Base-by-base conservation (phyloP, 2,113 vertebrate species). In the Dasyornis broadbenti region DNA sequence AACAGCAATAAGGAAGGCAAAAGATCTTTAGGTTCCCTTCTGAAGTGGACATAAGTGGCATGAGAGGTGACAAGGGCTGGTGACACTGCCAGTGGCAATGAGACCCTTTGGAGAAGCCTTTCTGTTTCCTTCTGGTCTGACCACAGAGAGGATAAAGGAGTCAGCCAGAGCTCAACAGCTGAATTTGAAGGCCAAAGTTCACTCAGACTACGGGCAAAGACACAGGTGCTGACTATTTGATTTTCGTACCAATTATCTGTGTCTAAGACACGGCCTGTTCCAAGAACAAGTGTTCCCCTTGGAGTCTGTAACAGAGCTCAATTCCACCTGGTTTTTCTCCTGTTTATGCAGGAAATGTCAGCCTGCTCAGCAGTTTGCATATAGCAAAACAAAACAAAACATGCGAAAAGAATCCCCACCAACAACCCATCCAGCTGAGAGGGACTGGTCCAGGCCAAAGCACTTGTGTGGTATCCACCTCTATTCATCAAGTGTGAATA, bases 51-150 rank as follows among this genome's bases (percentile, higher is more conserved):
- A 11, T 22, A 30, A 69, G 5, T 2, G 3, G 35, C 61, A 52
- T 20, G 15, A 27, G 10, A 68, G 8, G 35, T 53, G 16, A 26
- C 13, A 47, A 57, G 21, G 28, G 7, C 2, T 49, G 6, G 13
- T 56, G 40, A 37, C 27, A 28, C 7, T 18, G 39, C 5, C 17
- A 60, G 26, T 5, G 56, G 8, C 2, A 2, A 73, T 42, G 18
- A 60, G 11, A 7, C 2, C 7, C 28, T 90, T 56, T 42, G n/a
- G 11, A 66, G n/a, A 49, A 71, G 15, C 2, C 1, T 0, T 31
- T 70, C 37, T 54, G 6, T 78, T 89, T 91, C 33, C 39, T 31
- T 69, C 44, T 57, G 13, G 22, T 83, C 44, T 5, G 1, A 57
- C 14, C 23, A 76, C 30, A 83, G 9, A 42, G n/a, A 57, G 9